Conservation (phyloP, 2,888 invertebrate genomes). For the Noctua janthina region DNA sequence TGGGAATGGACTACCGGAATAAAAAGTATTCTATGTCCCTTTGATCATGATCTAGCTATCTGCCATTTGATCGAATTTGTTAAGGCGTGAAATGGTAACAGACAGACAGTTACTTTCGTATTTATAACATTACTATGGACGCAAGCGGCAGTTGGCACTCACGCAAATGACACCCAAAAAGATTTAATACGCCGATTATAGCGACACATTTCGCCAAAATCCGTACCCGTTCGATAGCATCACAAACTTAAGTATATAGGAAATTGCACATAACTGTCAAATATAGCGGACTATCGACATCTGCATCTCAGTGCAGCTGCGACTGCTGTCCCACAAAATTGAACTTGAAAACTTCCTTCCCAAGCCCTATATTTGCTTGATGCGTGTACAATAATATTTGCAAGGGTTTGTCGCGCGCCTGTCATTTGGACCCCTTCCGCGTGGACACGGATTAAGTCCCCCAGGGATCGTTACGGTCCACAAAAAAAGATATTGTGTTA, state of each 20-base stretch:
- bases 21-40: neutral
- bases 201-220: constrained; percentile 31
- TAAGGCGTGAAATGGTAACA: neutral
- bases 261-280: constrained; percentile 72
- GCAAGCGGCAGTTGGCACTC: constrained; percentile 10
- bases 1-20: neutral
- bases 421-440: constrained; percentile 87
- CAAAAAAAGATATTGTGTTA: constrained; percentile 72
- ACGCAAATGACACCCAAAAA: constrained; percentile 7
- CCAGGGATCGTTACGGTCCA: constrained; percentile 69
- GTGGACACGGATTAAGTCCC: constrained; percentile 79
- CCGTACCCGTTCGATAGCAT: constrained; percentile 57
- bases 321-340: constrained; percentile 10
- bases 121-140: neutral
- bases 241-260: constrained; percentile 73
- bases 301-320: constrained; percentile 71
- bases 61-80: neutral
- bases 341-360: fast-evolving
- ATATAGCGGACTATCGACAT: constrained; percentile 67
- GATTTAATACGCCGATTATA: constrained; percentile 18
- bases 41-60: neutral
- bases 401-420: constrained; percentile 77
- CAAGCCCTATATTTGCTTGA: constrained; percentile 29
- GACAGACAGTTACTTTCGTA: neutral
- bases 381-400: constrained; percentile 70